Conservation (phyloP, 1,140 invertebrate species). For the Drosophila azteca region DNA sequence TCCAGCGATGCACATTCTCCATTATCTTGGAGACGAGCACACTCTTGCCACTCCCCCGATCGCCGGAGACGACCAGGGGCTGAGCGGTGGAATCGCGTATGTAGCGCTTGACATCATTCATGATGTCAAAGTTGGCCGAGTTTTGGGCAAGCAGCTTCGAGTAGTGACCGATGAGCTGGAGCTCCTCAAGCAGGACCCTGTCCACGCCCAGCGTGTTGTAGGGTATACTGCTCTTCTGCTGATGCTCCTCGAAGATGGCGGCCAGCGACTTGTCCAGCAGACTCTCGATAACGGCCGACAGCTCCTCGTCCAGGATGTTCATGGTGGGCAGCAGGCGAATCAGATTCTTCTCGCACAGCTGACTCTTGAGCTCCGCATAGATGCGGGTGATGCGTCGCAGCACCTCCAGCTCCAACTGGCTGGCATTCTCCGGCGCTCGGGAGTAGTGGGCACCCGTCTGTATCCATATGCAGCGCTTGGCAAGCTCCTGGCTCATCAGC, state of each 20-base stretch:
- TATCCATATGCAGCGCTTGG: slow-evolving; percentile 90
- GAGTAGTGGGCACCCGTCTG: slow-evolving; percentile 85
- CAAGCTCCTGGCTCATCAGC: slow-evolving; percentile 89
- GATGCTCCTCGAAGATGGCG: slow-evolving; percentile 86
- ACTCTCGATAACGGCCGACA: slow-evolving; percentile 85
- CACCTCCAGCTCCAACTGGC: slow-evolving; percentile 85
- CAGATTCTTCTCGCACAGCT: slow-evolving; percentile 87
- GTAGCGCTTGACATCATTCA: slow-evolving; percentile 89
- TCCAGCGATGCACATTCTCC: slow-evolving; percentile 87
- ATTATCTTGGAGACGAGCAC: slow-evolving; percentile 89
- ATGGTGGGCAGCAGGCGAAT: slow-evolving; percentile 87
- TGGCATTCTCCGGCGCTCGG: slow-evolving; percentile 84
- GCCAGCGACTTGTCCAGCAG: slow-evolving; percentile 84
- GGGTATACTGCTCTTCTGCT: slow-evolving; percentile 81
- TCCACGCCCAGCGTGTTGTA: slow-evolving; percentile 83
- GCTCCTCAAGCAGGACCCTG: slow-evolving; percentile 74
- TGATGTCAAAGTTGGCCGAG: slow-evolving; percentile 83
- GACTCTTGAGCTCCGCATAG: slow-evolving; percentile 89
- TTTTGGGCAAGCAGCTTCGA: slow-evolving; percentile 81
- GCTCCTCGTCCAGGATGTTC: slow-evolving; percentile 86
- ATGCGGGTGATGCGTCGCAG: slow-evolving; percentile 88
- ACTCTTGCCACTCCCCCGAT: slow-evolving; percentile 92
- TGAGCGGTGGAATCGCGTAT: slow-evolving; percentile 86
- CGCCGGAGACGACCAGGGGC: slow-evolving; percentile 90
- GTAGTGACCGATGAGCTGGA: slow-evolving; percentile 89